phyloP scores from a whole-genome alignment of 2,797 vertebrate species.

The Avahi laniger region DNA sequence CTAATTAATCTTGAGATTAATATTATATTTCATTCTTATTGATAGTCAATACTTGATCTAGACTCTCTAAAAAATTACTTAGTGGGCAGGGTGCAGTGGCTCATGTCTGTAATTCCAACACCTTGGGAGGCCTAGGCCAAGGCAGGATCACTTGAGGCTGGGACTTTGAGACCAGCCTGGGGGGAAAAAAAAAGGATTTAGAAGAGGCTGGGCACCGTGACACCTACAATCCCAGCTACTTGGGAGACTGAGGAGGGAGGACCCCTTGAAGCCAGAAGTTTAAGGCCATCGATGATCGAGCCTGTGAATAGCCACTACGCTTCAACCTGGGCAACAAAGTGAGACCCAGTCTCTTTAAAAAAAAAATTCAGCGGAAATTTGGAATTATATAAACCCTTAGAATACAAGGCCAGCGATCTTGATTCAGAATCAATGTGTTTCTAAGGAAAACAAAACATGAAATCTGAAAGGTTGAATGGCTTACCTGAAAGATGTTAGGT shows the following conservation, averaged over 20 bases:
- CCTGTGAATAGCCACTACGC: background rate
- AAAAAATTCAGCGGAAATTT: no score
- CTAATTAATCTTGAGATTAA: background rate
- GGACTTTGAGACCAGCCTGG: background rate
- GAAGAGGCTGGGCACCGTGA: no score
- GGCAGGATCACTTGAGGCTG: background rate
- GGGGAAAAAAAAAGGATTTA: background rate
- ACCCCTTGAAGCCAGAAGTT: background rate
- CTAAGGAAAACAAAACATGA: background rate
- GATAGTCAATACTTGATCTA: background rate
- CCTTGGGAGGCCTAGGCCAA: background rate
- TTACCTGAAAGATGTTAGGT: conserved; percentile 95
- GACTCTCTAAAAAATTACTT: background rate
- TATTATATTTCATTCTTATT: background rate
- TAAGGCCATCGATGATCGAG: no score
- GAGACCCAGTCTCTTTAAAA: background rate
- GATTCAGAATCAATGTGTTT: background rate
- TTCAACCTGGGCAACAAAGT: background rate
- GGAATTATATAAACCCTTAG: background rate
- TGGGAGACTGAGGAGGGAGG: background rate
- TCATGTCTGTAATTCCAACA: background rate
- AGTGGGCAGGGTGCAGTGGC: background rate
- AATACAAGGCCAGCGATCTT: background rate
- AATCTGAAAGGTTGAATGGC: background rate
- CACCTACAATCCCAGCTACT: background rate